Conservation (phyloP, 1,140 invertebrate species). For the Augochlora pura region DNA sequence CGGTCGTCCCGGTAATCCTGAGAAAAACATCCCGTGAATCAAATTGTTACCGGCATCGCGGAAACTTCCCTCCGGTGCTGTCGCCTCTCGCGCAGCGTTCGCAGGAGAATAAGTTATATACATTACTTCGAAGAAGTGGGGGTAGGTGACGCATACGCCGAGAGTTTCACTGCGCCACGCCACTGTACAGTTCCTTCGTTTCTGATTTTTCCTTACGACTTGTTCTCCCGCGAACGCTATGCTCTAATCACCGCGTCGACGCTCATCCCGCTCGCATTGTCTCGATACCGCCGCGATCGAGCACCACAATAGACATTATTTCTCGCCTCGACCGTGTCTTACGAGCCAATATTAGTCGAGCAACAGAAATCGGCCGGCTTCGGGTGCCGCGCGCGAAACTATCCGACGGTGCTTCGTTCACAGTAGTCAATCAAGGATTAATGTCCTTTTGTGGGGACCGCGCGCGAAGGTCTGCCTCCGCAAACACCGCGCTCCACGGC, state of each 20-base stretch:
- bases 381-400: neutral
- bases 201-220: no score
- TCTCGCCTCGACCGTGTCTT: neutral
- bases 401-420: slow-evolving; percentile 20
- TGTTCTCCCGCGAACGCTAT: no score
- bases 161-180: no score
- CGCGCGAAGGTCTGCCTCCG: neutral
- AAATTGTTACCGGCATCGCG: slow-evolving; percentile 2
- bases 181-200: no score
- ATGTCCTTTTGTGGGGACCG: neutral
- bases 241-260: slow-evolving; percentile 44
- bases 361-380: neutral
- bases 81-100: neutral
- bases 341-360: neutral
- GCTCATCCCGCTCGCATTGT: slow-evolving; percentile 26
- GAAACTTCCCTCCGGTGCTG: neutral
- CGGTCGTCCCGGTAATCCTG: no score
- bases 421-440: slow-evolving; percentile 51
- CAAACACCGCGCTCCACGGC: neutral
- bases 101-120: no score
- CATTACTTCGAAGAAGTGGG: no score
- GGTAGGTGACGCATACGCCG: no score
- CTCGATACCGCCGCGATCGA: slow-evolving; percentile 35
- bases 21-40: slow-evolving; percentile 8
- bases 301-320: slow-evolving; percentile 34